phyloP scores from a whole-genome alignment of 2,797 vertebrate species.

The Etheostoma nigrum region DNA sequence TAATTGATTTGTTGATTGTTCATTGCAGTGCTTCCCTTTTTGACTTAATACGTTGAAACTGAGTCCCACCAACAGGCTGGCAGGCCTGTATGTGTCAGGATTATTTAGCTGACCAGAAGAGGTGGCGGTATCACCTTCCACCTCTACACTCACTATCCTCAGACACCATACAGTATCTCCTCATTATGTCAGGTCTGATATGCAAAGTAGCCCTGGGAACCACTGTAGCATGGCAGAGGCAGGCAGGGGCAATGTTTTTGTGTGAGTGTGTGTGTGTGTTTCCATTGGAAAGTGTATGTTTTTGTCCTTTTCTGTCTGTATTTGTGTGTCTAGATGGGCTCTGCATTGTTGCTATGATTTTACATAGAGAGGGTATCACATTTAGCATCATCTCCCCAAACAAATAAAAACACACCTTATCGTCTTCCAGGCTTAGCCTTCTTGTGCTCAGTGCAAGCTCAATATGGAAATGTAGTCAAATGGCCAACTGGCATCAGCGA shows the following conservation, averaged over 20 bases:
- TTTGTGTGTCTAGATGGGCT: conserved; percentile 30
- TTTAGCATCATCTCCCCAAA: conserved; percentile 36
- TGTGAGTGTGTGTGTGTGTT: conserved; percentile 2
- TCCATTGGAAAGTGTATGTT: conserved; percentile 1
- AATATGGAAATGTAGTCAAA: conserved; percentile 82
- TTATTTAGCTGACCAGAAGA: conserved; percentile 52
- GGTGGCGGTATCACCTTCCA: conserved; percentile 65
- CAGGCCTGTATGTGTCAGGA: conserved; percentile 36
- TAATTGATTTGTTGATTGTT: too few species aligned
- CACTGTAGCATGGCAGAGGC: conserved; percentile 45
- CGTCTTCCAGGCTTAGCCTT: conserved; percentile 39
- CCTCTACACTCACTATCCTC: conserved; percentile 62
- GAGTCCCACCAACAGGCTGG: conserved; percentile 32
- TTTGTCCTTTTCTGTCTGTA: conserved; percentile 26
- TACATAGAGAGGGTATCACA: conserved; percentile 34
- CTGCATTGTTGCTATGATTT: conserved; percentile 37
- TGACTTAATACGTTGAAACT: conserved; percentile 33
- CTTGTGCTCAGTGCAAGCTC: conserved; percentile 39
- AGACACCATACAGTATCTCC: conserved; percentile 64
- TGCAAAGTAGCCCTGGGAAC: conserved; percentile 61
- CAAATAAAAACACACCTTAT: conserved; percentile 55
- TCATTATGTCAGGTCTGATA: conserved; percentile 70
- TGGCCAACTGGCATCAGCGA: conserved; percentile 68
- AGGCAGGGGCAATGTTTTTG: conserved; percentile 27
- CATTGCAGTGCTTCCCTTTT: conserved; percentile 7